Evolutionary conservation across 2,888 invertebrate species (phyloP).

Genomic region (Sthenelais limicola): DNA sequence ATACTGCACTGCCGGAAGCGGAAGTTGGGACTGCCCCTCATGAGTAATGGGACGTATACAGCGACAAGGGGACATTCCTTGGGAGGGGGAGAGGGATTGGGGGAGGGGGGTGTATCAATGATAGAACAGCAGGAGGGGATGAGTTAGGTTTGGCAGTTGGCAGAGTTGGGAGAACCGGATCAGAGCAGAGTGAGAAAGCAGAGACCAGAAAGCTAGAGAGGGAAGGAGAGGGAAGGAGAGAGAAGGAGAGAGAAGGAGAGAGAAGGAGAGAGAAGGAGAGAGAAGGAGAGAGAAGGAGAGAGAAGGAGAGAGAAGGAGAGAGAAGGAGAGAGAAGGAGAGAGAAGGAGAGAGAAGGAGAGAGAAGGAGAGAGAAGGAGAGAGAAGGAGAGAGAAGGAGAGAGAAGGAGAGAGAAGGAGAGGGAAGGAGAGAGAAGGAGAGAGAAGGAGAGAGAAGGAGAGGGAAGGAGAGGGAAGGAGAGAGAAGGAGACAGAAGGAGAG

Average conservation of each 20-base stretch:
- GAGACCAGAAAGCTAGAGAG: neutral
- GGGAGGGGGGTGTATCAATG: neutral
- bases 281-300: neutral
- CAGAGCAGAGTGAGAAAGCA: no score
- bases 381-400: neutral
- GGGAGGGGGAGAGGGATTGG: no score
- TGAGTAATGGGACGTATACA: no score
- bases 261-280: constrained; percentile 13
- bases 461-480: constrained; percentile 15
- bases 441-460: constrained; percentile 11
- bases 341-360: neutral
- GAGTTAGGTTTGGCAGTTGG: no score
- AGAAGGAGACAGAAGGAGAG: neutral
- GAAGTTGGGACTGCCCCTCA: no score
- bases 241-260: constrained; percentile 18
- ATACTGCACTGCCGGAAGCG: no score
- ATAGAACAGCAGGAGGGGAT: no score
- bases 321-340: neutral
- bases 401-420: constrained; percentile 16
- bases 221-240: constrained; percentile 7
- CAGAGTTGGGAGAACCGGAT: no score
- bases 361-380: constrained; percentile 2
- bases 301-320: neutral
- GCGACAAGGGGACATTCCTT: no score
- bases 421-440: neutral